These are phyloP conservation scores for Cryptocephalus moraei DNA, from an alignment of 2,888 invertebrate genomes.

Conservation along the genomic window DNA sequence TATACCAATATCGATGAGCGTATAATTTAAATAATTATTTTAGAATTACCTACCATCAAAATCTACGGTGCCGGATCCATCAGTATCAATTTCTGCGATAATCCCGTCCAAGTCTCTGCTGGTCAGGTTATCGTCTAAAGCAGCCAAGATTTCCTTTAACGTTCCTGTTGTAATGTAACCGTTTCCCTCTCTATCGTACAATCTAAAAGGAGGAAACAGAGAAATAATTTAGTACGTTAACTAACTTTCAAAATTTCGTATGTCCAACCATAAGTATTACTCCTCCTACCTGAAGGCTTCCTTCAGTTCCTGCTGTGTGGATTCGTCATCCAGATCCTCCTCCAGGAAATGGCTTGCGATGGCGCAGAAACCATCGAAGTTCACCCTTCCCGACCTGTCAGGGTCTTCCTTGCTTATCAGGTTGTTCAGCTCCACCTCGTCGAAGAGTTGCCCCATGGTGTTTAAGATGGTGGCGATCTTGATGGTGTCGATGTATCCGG, in stretches of 20 bases:
- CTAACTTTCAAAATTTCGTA: not conserved
- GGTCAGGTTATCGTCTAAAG: constrained; percentile 87
- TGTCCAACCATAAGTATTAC: not conserved
- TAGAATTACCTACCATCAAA: constrained; percentile 70
- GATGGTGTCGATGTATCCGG: constrained; percentile 81
- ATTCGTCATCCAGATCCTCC: constrained; percentile 91
- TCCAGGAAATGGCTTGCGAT: constrained; percentile 91
- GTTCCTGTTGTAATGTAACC: constrained; percentile 88
- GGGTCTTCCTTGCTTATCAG: constrained; percentile 88
- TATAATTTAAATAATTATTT: too few species aligned
- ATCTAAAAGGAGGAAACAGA: constrained; percentile 35
- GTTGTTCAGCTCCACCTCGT: constrained; percentile 80
- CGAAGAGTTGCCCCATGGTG: constrained; percentile 92
- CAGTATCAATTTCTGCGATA: constrained; percentile 95
- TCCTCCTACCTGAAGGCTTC: constrained; percentile 80
- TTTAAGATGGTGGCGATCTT: constrained; percentile 88
- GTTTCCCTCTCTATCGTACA: constrained; percentile 94
- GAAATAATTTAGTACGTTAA: not conserved
- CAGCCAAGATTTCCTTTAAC: constrained; percentile 86
- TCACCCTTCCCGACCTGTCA: constrained; percentile 82
- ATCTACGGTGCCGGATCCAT: constrained; percentile 97
- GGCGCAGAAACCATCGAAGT: constrained; percentile 88
- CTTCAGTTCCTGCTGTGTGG: constrained; percentile 93
- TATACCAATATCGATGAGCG: too few species aligned
- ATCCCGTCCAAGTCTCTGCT: constrained; percentile 91